Conservation (phyloP, 2,113 vertebrate species). For the Centropristis striata region DNA sequence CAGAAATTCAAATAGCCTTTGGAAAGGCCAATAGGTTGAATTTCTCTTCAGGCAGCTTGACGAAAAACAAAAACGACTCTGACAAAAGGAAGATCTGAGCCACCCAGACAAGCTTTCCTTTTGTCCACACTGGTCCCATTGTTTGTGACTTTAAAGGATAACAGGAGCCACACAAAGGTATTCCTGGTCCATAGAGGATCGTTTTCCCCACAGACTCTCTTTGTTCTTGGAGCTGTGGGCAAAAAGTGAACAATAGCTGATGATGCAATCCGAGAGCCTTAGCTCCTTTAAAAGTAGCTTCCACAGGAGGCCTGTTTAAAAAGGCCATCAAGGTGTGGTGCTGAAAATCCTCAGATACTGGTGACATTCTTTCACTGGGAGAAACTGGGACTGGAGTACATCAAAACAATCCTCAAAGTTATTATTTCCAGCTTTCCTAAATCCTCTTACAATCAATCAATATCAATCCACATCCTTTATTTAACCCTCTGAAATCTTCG, state of each 20-base stretch:
- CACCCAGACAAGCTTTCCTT: conserved; percentile 58
- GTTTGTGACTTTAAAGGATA: conserved; percentile 77
- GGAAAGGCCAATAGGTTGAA: conserved; percentile 42
- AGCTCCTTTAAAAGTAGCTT: conserved; percentile 52
- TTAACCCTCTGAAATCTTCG: too few relatives aligned
- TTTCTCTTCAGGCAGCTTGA: conserved; percentile 23
- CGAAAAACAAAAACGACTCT: conserved; percentile 26
- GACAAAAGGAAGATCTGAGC: conserved; percentile 61
- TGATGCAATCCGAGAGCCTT: conserved; percentile 70
- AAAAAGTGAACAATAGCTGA: conserved; percentile 65
- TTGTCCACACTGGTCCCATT: conserved; percentile 72
- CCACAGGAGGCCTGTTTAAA: conserved; percentile 40
- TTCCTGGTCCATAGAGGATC: conserved; percentile 65
- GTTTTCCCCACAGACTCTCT: conserved; percentile 63
- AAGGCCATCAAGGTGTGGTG: conserved; percentile 66
- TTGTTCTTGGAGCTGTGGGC: conserved; percentile 71
- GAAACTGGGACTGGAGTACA: conserved; percentile 1
- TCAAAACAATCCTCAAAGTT: not conserved
- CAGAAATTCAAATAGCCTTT: conserved; percentile 42
- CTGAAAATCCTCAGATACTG: conserved; percentile 34
- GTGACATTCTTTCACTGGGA: conserved; percentile 20
- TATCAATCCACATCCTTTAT: too few relatives aligned
- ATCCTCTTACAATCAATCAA: too few relatives aligned
- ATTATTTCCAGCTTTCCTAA: not conserved
- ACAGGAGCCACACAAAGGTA: conserved; percentile 65